phyloP scores from a whole-genome alignment of 2,888 invertebrate genomes.

The Cryptus viduatorius region DNA sequence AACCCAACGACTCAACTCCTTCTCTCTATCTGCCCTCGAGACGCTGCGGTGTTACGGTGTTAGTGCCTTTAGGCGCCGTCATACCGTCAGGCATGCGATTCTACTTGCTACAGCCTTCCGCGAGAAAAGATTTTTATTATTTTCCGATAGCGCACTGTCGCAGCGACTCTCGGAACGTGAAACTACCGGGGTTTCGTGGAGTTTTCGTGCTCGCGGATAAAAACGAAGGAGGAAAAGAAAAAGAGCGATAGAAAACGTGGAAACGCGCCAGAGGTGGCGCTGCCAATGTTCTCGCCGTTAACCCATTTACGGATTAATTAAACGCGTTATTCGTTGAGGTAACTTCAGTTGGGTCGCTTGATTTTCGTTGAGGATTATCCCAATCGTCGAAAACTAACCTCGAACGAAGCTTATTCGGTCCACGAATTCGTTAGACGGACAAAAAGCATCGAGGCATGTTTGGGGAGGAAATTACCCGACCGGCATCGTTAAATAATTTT shows the following conservation, averaged over 20 bases:
- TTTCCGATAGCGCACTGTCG: constrained; percentile 72
- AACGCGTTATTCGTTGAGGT: constrained; percentile 75
- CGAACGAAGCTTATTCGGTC: constrained; percentile 38
- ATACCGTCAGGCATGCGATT: constrained; percentile 9
- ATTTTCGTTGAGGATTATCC: constrained; percentile 57
- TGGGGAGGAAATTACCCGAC: constrained; percentile 24
- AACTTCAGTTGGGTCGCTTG: constrained; percentile 64
- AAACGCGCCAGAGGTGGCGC: constrained; percentile 42
- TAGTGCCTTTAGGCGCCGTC: constrained; percentile 37
- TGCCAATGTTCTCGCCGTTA: constrained; percentile 65
- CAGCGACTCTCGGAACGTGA: background rate
- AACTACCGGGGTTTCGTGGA: constrained; percentile 1
- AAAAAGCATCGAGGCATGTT: background rate
- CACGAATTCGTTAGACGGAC: constrained; percentile 24
- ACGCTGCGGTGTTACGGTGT: constrained; percentile 42
- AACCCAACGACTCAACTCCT: constrained; percentile 11
- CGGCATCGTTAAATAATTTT: constrained; percentile 62
- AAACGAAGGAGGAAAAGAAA: constrained; percentile 11
- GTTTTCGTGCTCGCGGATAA: constrained; percentile 14
- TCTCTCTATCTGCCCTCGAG: constrained; percentile 22
- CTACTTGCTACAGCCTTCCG: constrained; percentile 48
- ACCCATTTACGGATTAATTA: constrained; percentile 78
- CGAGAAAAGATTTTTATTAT: constrained; percentile 75
- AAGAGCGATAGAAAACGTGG: background rate
- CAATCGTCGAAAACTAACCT: constrained; percentile 50